Base-by-base conservation (phyloP, 2,888 invertebrate species). In the Drosophila prostipennis region DNA sequence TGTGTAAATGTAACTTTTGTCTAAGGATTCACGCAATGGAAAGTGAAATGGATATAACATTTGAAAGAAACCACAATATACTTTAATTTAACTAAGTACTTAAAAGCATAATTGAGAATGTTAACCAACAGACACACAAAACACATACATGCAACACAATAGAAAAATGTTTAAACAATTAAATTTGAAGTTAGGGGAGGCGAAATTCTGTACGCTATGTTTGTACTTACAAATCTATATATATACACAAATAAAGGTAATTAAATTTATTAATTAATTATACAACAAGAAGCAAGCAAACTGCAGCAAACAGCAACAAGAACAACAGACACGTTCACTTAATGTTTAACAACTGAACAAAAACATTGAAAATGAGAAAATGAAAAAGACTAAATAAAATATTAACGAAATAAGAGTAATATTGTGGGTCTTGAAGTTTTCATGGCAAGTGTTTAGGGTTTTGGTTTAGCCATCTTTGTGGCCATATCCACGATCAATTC, bases 401-500 rank as follows among this genome's bases (percentile, higher is more conserved):
- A 80, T 80, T 80, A 82, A 78, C 63, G 78, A 82, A 82, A 67
- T 80, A 80, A 80, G 82, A 69, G 60, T 72, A 72, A 45, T 19
- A 55, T 51, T 23, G 13, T 45, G 13, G 7, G 6, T 14, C 29
- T 11, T 23, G 13, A 0, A 10, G 3, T 43, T 29, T 51, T 10
- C 2, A 29, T 7, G n/a, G 29, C 3, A 8, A 5, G 23, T 26
- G 14, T 2, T 13, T 19, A 34, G 8, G 29, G 14, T 13, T 52
- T 51, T 8, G 26, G n/a, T 13, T 32, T 39, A 0, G 13, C 36
- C 36, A 73, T 8, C 32, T 80, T 80, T 39, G 77, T 80, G 29
- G 89, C 90, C 77, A 89, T 81, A 26, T 79, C 86, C 77, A 92
- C 88, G 42, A 92, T 88, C 37, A 89, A 65, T 57, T 87, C 83